Percentiles rank a stretch among this genome's conserved stretches.
Evolutionary conservation across 2,113 vertebrate genomes (phyloP).

Genomic region (Ptilorrhoa leucosticta): DNA sequence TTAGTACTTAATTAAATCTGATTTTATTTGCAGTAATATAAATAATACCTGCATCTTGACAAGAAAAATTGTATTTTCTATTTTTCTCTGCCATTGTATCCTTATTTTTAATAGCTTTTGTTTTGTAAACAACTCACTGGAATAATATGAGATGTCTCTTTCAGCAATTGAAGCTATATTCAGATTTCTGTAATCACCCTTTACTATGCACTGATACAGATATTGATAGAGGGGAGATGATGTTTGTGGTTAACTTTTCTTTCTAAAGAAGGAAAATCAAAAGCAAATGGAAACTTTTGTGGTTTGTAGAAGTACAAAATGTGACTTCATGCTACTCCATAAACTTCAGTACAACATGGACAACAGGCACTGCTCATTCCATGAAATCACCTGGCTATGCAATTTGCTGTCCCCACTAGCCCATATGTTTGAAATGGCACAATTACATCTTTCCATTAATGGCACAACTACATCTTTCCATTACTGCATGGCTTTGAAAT

Average conservation of each 20-base stretch:
- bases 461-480: slow-evolving; percentile 8
- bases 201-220: not conserved
- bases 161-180: not conserved
- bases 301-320: not conserved
- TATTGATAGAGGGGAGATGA: not conserved
- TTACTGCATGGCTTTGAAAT: not conserved
- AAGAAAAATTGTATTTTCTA: not conserved
- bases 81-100: not conserved
- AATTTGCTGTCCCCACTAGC: not conserved
- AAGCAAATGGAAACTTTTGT: not conserved
- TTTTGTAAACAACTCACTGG: not conserved
- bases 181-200: not conserved
- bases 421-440: not conserved
- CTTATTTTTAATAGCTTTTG: not conserved
- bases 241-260: not conserved
- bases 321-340: not conserved
- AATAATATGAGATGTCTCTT: not conserved
- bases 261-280: not conserved
- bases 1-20: not conserved
- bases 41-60: not conserved
- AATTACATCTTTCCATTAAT: slow-evolving; percentile 1
- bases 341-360: not conserved
- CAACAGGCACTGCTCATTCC: not conserved
- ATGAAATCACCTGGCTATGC: not conserved
- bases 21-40: not conserved